Evolutionary conservation across 2,888 invertebrate species (phyloP), one percentile per base, ranked within the genome.

Genomic region (Drosophila picticornis): DNA sequence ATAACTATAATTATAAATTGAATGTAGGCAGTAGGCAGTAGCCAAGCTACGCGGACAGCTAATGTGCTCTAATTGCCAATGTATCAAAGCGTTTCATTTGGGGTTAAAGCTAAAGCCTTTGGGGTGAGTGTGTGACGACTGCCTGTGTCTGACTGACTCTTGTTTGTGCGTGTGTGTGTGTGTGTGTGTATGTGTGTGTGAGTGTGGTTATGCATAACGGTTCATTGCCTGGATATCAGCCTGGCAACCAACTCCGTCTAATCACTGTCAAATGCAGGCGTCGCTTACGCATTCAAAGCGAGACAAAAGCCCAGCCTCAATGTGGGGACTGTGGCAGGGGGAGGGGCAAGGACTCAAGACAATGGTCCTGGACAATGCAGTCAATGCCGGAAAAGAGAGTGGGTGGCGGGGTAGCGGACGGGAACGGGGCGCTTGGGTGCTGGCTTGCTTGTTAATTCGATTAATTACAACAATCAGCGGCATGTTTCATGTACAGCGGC

Each of bases 391-490:
- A 10, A 4, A 2, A 2, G 34, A 19, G n/a, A 29, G 50, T 7
- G 19, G 34, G 1, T 22, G 16, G 66, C 4, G n/a, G 32, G 25
- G 31, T 16, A 16, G 9, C 13, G 56, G n/a, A 36, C 19, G 65
- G 52, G 56, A 16, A 36, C 19, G 65, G 52, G 72, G 57, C 25
- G 27, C 22, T 59, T 29, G 56, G 38, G 36, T 38, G 79, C 65
- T 77, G 75, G 74, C 71, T 75, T 88, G 82, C 83, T 78, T 84
- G 84, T 91, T 93, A 92, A 92, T 92, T 92, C 93, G 92, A 93
- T 92, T 92, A 92, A 92, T 92, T 92, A 93, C 91, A 91, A 90
- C 91, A 92, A 92, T 92, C 91, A 92, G 90, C 91, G 89, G 86
- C 85, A 91, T 92, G 90, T 92, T 89, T 82, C 83, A 81, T 79